Base-by-base conservation (phyloP, 30 jellyfish, hydroid and myxozoan species). In the Chrysaora quinquecirrha region DNA sequence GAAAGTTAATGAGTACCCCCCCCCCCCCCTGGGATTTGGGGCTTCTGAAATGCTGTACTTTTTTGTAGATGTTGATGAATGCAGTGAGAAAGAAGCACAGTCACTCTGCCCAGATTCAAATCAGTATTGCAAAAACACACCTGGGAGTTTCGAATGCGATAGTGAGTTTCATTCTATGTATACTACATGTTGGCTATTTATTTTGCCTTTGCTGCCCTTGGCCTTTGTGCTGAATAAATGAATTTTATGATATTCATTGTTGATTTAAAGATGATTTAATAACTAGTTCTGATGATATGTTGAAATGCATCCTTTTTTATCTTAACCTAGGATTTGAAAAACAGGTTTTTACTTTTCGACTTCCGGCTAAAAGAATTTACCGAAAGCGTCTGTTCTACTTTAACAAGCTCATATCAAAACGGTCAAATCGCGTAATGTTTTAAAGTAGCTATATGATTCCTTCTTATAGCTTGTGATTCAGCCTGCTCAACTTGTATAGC, bases 401-500 rank as follows among this genome's bases (percentile, higher is more conserved):
- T 6, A 43, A 43, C 9, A 6, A 43, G 23, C 14, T 48, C 22
- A 35, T 9, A n/a, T n/a, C n/a, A n/a, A n/a, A n/a, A n/a, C n/a
- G n/a, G n/a, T n/a, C n/a, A n/a, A n/a, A n/a, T n/a, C n/a, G n/a
- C n/a, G n/a, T n/a, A n/a, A n/a, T n/a, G n/a, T n/a, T n/a, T n/a
- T n/a, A n/a, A n/a, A n/a, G n/a, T n/a, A n/a, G n/a, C n/a, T n/a
- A n/a, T n/a, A n/a, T n/a, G n/a, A n/a, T n/a, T n/a, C n/a, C 16
- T 58, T 85, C 62, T 68, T 69, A 24, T 62, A 93, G 98, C 90
- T 33, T 93, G 98, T 48, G 85, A 93, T 73, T 48, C 81, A 24
- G 74, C 98, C 20, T 93, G 98, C 76, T 64, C 71, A 1, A 87
- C 54, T 19, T 93, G 98, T 80, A 23, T 84, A 35, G 90, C 84